Conservation (phyloP, 2,888 invertebrate genomes). For the Malthinus flaveolus region DNA sequence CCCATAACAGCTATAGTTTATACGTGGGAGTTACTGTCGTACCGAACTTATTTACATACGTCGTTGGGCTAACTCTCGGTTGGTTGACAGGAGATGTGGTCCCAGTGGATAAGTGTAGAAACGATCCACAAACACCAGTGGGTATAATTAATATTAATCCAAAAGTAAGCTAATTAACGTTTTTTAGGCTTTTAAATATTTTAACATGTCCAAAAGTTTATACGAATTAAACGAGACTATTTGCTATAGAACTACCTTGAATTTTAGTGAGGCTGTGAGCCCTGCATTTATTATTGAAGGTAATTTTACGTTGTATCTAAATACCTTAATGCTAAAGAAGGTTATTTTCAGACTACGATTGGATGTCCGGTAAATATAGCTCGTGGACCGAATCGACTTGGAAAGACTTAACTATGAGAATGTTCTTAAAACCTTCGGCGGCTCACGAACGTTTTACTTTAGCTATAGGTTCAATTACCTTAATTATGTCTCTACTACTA, state of each 20-base stretch:
- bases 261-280: slow-evolving; percentile 74
- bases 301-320: slow-evolving; percentile 45
- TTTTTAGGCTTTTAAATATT: slow-evolving; percentile 47
- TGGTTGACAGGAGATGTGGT: slow-evolving; percentile 61
- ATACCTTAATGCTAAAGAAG: background rate
- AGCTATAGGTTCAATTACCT: slow-evolving; percentile 57
- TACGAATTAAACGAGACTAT: slow-evolving; percentile 61
- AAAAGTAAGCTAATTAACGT: slow-evolving; percentile 6
- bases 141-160: slow-evolving; percentile 25
- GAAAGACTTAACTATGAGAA: slow-evolving; percentile 71
- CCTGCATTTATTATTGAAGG: slow-evolving; percentile 80
- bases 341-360: slow-evolving; percentile 67
- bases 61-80: slow-evolving; percentile 65
- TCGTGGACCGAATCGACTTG: slow-evolving; percentile 91
- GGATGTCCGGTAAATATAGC: slow-evolving; percentile 75
- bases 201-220: slow-evolving; percentile 65
- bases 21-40: slow-evolving; percentile 66
- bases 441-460: slow-evolving; percentile 60
- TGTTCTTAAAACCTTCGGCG: slow-evolving; percentile 76
- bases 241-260: slow-evolving; percentile 75
- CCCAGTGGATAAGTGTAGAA: slow-evolving; percentile 53
- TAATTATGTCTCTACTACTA: slow-evolving; percentile 57
- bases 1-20: slow-evolving; percentile 51
- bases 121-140: slow-evolving; percentile 50
- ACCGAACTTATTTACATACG: slow-evolving; percentile 57